Percentiles rank a stretch among this genome's conserved stretches.
phyloP scores from a whole-genome alignment of 2,888 invertebrate genomes.

The Folsomia candida region DNA sequence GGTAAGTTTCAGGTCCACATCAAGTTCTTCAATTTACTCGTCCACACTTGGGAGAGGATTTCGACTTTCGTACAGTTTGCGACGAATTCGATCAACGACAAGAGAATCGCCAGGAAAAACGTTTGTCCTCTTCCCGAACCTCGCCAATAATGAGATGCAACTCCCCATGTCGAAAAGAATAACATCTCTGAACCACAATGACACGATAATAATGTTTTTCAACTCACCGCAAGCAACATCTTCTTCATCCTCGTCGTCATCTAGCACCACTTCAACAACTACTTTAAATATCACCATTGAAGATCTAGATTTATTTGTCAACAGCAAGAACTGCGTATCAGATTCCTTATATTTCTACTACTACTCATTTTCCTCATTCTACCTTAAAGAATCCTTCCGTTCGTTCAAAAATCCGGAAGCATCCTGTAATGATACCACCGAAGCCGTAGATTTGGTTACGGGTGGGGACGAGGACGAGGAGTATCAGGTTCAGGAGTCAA shows the following conservation, averaged over 20 bases:
- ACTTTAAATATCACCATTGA: neutral
- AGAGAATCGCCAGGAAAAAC: neutral
- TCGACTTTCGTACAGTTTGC: neutral
- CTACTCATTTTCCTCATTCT: neutral
- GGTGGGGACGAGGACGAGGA: neutral
- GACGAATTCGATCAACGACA: neutral
- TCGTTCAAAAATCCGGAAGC: neutral
- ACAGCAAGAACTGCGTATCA: neutral
- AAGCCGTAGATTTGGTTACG: neutral
- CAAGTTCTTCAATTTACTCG: neutral
- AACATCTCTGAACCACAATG: neutral
- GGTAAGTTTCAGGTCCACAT: neutral
- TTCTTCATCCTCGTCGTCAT: neutral
- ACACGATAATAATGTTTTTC: neutral
- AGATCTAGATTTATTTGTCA: neutral
- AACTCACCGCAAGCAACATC: too few species aligned
- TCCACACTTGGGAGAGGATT: neutral
- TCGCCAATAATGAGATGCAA: neutral
- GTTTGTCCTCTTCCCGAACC: neutral
- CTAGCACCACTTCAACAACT: neutral
- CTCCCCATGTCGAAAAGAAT: neutral
- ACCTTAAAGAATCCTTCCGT: neutral
- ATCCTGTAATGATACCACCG: neutral
- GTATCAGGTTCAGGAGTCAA: neutral
- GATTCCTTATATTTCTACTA: neutral